These are phyloP conservation scores for Zosterops borbonicus DNA, from an alignment of 2,113 vertebrate genomes.

Conservation along the genomic window DNA sequence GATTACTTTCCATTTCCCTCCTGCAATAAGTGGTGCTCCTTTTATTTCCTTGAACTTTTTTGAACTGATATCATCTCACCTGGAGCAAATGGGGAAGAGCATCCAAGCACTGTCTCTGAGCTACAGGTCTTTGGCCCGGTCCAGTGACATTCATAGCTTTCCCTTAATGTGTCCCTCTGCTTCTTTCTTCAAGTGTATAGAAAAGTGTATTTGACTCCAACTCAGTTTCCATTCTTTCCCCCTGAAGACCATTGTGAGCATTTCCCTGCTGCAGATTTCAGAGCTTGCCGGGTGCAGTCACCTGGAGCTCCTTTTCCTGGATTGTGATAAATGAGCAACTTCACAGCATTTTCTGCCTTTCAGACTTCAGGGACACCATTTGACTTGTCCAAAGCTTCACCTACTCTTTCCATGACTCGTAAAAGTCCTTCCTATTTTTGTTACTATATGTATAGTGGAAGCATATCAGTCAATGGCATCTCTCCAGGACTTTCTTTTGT, in stretches of 20 bases:
- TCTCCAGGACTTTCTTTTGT: conserved; percentile 6
- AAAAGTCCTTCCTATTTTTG: background rate
- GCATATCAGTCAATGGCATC: background rate
- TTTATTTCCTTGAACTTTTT: background rate
- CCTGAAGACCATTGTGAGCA: background rate
- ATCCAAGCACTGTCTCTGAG: background rate
- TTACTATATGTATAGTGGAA: background rate
- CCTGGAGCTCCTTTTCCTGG: background rate
- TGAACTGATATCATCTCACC: background rate
- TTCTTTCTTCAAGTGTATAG: background rate
- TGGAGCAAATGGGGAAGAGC: background rate
- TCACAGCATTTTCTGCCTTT: background rate
- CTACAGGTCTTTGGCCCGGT: background rate
- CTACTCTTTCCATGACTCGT: background rate
- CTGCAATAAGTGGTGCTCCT: background rate
- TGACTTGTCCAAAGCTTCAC: conserved; percentile 4
- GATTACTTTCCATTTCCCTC: background rate
- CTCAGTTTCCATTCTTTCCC: background rate
- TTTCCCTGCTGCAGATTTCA: background rate
- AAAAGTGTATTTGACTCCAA: background rate
- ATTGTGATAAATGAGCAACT: background rate
- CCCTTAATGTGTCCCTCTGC: background rate
- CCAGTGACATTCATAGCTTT: background rate
- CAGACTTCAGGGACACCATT: background rate
- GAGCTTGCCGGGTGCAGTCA: background rate